These are phyloP conservation scores for Tridacna crocea DNA, from an alignment of 2,888 invertebrate species.

Conservation along the genomic window DNA sequence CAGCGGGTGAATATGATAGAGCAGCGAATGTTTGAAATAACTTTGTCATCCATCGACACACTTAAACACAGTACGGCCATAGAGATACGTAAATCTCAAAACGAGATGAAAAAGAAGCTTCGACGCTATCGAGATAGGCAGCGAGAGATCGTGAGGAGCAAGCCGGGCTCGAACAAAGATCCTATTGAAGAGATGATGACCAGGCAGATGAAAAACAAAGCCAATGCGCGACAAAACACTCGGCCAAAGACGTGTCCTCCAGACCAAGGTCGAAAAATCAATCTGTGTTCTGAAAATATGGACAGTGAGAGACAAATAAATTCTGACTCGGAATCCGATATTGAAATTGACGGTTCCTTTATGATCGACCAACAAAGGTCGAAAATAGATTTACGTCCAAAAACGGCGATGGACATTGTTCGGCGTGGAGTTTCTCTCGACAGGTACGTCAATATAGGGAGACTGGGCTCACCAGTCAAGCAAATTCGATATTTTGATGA, in stretches of 20 bases:
- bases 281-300: neutral
- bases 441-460: constrained; percentile 40
- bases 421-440: constrained; percentile 42
- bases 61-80: constrained; percentile 58
- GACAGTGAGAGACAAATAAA: neutral
- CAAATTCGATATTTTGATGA: constrained; percentile 60
- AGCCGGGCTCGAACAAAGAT: constrained; percentile 41
- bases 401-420: constrained; percentile 57
- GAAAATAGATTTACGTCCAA: constrained; percentile 60
- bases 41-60: constrained; percentile 51
- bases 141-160: constrained; percentile 53
- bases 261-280: neutral
- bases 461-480: constrained; percentile 48
- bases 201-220: constrained; percentile 51
- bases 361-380: constrained; percentile 63
- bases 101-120: constrained; percentile 61
- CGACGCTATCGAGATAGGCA: constrained; percentile 57
- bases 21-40: constrained; percentile 60
- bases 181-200: constrained; percentile 56
- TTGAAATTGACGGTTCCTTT: constrained; percentile 58
- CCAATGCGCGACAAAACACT: constrained; percentile 33
- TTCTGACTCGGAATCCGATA: constrained; percentile 51
- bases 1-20: constrained; percentile 59
- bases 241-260: constrained; percentile 49
- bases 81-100: constrained; percentile 57